phyloP scores from a whole-genome alignment of 1,140 invertebrate genomes.

The Meloidogyne hapla region DNA sequence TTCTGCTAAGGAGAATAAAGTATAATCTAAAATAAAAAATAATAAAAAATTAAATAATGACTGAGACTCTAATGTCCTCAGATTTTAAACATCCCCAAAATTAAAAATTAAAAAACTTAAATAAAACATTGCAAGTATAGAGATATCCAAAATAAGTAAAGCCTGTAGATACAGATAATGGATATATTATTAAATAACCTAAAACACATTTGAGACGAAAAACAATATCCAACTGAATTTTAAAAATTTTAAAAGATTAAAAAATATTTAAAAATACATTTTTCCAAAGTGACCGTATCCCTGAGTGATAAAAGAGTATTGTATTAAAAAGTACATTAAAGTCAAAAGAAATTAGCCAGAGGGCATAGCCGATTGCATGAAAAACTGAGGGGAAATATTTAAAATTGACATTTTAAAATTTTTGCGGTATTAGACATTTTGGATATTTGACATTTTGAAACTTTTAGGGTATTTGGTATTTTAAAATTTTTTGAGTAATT shows the following conservation, averaged over 20 bases:
- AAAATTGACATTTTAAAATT: conserved; percentile 48
- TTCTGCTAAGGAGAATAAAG: conserved; percentile 56
- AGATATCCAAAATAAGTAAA: conserved; percentile 53
- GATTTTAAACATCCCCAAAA: not conserved
- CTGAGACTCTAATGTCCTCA: not conserved
- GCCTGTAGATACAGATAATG: conserved; percentile 58
- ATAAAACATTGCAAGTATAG: conserved; percentile 42
- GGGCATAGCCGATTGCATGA: not conserved
- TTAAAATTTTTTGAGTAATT: conserved; percentile 52
- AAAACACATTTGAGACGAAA: conserved; percentile 57
- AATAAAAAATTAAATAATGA: conserved; percentile 18
- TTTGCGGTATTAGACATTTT: conserved; percentile 50
- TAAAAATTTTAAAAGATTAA: conserved; percentile 15
- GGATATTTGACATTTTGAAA: conserved; percentile 37
- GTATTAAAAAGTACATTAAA: conserved; percentile 63
- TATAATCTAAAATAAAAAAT: conserved; percentile 51
- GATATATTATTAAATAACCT: conserved; percentile 46
- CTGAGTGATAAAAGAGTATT: conserved; percentile 56
- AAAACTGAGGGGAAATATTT: conserved; percentile 54
- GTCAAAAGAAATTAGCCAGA: not conserved
- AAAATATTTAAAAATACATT: conserved; percentile 21
- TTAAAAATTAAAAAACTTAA: conserved; percentile 39
- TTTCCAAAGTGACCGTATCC: conserved; percentile 39
- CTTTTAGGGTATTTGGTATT: too few relatives aligned
- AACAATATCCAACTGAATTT: conserved; percentile 47